Percentiles rank a stretch among this genome's conserved stretches.
Evolutionary conservation across 2,797 vertebrate species (phyloP).

Genomic region (Borostomias antarcticus): DNA sequence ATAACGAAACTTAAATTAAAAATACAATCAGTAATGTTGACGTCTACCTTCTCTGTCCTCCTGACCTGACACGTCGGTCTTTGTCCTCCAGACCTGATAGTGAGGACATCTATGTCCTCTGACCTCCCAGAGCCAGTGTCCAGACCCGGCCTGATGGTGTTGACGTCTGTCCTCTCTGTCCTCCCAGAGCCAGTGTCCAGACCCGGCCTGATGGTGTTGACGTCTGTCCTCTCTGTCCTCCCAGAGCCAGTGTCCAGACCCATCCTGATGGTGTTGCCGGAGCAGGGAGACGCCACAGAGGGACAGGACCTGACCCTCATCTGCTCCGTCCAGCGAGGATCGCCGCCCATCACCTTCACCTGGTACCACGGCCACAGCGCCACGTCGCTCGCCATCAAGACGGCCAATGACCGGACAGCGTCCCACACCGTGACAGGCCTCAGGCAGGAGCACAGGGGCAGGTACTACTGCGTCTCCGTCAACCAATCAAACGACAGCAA

Average conservation of each 20-base stretch:
- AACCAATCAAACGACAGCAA: conserved; percentile 56
- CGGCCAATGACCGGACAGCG: background rate
- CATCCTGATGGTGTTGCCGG: conserved; percentile 36
- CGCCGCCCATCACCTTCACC: conserved; percentile 65
- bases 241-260: conserved; percentile 70
- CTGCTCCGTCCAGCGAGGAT: conserved; percentile 67
- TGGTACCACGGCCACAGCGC: conserved; percentile 45
- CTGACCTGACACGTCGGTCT: no score
- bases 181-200: conserved; percentile 65
- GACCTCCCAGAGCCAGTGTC: no score
- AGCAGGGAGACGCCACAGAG: conserved; percentile 47
- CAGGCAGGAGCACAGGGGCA: conserved; percentile 46
- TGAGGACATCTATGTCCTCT: no score
- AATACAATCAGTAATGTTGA: background rate
- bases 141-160: background rate
- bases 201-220: conserved; percentile 23
- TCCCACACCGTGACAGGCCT: conserved; percentile 41
- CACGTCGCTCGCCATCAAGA: background rate
- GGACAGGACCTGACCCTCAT: conserved; percentile 60
- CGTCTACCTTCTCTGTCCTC: no score
- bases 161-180: background rate
- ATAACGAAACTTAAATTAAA: background rate
- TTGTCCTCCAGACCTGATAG: background rate
- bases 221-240: background rate
- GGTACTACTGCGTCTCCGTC: conserved; percentile 64